These are phyloP conservation scores for Agapornis canus DNA, from an alignment of 2,797 vertebrate species.

Conservation along the genomic window DNA sequence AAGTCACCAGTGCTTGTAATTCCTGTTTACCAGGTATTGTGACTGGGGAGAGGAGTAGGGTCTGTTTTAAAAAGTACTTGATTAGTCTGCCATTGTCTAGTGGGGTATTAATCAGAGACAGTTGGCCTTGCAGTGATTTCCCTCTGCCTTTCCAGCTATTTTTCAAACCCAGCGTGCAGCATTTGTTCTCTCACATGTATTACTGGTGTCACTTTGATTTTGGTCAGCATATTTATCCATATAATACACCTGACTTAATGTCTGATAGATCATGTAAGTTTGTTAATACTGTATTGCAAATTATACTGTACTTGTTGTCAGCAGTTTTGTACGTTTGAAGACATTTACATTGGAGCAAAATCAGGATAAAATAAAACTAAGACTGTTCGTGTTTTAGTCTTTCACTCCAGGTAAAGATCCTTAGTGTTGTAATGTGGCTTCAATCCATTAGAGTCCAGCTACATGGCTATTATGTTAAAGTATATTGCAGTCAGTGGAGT, in stretches of 20 bases:
- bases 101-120: background rate
- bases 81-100: background rate
- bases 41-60: background rate
- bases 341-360: background rate
- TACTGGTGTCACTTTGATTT: background rate
- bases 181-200: background rate
- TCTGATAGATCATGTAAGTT: background rate
- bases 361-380: background rate
- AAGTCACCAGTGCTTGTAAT: background rate
- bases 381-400: background rate
- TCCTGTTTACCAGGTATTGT: background rate
- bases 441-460: conserved; percentile 2
- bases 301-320: background rate
- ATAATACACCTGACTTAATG: background rate
- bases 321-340: background rate
- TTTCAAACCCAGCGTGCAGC: background rate
- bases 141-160: background rate
- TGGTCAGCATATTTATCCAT: background rate
- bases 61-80: background rate
- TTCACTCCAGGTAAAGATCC: background rate
- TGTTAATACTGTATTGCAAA: background rate
- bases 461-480: background rate
- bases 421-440: background rate
- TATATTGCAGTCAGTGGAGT: conserved; percentile 34
- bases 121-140: background rate